Percentiles rank a stretch among this genome's conserved stretches.
phyloP scores from a whole-genome alignment of 1,140 invertebrate species.

The Monochamus saltuarius region DNA sequence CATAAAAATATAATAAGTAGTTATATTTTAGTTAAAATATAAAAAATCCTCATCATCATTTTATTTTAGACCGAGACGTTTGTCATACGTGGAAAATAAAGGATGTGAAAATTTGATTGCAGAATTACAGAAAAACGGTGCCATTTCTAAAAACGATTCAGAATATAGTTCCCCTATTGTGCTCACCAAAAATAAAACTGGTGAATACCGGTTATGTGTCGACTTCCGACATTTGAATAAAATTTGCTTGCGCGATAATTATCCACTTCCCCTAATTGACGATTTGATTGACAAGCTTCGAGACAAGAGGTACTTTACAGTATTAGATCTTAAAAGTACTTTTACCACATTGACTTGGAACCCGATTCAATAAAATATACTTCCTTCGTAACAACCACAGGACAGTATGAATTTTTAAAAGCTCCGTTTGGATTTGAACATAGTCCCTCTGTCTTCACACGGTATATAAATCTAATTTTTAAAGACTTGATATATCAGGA shows the following conservation, averaged over 20 bases:
- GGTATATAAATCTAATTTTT: conserved; percentile 8
- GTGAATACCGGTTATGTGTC: conserved; percentile 36
- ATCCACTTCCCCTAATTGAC: conserved; percentile 45
- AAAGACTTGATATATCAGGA: conserved; percentile 1
- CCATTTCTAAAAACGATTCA: neutral
- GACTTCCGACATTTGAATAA: conserved; percentile 43
- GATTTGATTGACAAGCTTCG: conserved; percentile 43
- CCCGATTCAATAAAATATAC: conserved; percentile 43
- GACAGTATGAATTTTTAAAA: conserved; percentile 40
- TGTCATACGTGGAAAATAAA: conserved; percentile 39
- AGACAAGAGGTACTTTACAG: conserved; percentile 37
- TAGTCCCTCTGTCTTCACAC: conserved; percentile 5
- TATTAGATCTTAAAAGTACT: conserved; percentile 36
- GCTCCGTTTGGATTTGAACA: conserved; percentile 41
- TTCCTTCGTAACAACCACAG: conserved; percentile 36
- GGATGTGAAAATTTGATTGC: conserved; percentile 41
- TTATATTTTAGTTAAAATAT: too few species aligned
- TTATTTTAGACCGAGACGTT: conserved; percentile 39
- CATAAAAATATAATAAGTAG: too few species aligned
- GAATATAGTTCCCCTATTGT: neutral
- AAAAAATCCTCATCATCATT: too few species aligned
- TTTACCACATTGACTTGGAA: conserved; percentile 41
- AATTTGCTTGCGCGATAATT: conserved; percentile 39
- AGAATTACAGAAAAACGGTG: conserved; percentile 37
- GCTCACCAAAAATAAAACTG: conserved; percentile 32